Base-by-base conservation (phyloP, 2,888 invertebrate genomes). In the Muschampia plurimacula region DNA sequence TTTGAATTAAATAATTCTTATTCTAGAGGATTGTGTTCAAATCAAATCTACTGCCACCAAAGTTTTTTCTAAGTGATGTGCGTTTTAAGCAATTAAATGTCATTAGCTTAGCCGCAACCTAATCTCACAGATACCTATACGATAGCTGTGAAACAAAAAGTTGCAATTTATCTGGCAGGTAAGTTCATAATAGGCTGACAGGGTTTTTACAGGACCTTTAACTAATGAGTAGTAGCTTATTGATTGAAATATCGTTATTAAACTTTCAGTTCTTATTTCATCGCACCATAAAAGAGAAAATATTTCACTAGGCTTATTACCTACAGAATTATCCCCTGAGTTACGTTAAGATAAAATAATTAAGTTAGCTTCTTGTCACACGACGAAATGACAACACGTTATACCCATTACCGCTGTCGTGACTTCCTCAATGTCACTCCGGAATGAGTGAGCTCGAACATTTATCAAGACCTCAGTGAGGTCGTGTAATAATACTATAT, bases 381-480 rank as follows among this genome's bases (percentile, higher is more conserved):
- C 44, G 41, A 67, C 55, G 55, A 67, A 67, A 59, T 59, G 57
- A 67, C 44, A 59, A 44, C 67, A 67, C 57, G 67, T 67, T 59
- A 67, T 59, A 59, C 59, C 67, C 67, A 67, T 67, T 67, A 67
- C 57, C 67, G 39, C 55, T 57, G 67, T 55, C 55, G 67, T 57
- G 67, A 67, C 67, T 67, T 59, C 44, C 59, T 59, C 59, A 44
- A 57, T 59, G 44, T 44, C 46, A 67, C 59, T 57, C 59, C 13
- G 67, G 59, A 57, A 44, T 67, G 49, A 69, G 49, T 62, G 69
- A 69, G 12, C 15, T 22, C 22, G 69, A 63, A 69, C 63, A 69
- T 69, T 69, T 63, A 69, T 69, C 52, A 52, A 62, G 52, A 62
- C 68, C 36, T 55, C 52, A 9, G 36, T 69, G 49, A 62, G 62